Conservation (phyloP, 2,888 invertebrate genomes). For the Nemotelus pantherinus region DNA sequence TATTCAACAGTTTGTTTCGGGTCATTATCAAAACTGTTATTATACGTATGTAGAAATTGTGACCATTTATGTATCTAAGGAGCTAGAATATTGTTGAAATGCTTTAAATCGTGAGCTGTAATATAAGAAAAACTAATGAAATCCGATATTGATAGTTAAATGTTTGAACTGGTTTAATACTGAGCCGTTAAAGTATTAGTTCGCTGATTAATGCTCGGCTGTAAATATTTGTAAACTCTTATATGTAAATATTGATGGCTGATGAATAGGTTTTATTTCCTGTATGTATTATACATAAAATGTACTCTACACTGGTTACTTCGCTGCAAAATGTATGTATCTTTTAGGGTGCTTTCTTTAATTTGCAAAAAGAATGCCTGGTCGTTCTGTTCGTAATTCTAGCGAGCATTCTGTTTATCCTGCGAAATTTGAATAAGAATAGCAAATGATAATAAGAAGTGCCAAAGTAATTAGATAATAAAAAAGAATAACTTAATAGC, state of each 20-base stretch:
- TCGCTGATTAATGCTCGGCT: constrained; percentile 16
- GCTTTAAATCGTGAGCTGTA: constrained; percentile 39
- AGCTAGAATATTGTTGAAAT: constrained; percentile 21
- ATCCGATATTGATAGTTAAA: constrained; percentile 27
- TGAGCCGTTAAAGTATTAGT: constrained; percentile 8
- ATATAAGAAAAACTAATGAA: constrained; percentile 21
- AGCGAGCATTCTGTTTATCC: not conserved
- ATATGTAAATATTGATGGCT: constrained; percentile 24
- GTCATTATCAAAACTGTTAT: too few species aligned
- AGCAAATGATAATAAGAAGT: constrained; percentile 43
- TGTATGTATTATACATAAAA: not conserved
- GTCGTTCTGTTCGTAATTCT: not conserved
- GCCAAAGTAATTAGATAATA: constrained; percentile 44
- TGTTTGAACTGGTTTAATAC: constrained; percentile 33
- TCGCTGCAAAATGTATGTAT: not conserved
- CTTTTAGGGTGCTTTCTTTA: too few species aligned
- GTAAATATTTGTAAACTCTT: constrained; percentile 32
- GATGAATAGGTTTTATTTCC: not conserved
- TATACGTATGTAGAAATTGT: not conserved
- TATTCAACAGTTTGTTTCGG: too few species aligned
- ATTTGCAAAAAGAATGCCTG: too few species aligned
- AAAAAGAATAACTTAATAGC: constrained; percentile 25
- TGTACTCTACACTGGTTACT: not conserved
- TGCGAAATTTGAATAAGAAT: constrained; percentile 5
- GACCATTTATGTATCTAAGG: not conserved